Evolutionary conservation across 2,888 invertebrate species (phyloP).

Genomic region (Artemia sinica): DNA sequence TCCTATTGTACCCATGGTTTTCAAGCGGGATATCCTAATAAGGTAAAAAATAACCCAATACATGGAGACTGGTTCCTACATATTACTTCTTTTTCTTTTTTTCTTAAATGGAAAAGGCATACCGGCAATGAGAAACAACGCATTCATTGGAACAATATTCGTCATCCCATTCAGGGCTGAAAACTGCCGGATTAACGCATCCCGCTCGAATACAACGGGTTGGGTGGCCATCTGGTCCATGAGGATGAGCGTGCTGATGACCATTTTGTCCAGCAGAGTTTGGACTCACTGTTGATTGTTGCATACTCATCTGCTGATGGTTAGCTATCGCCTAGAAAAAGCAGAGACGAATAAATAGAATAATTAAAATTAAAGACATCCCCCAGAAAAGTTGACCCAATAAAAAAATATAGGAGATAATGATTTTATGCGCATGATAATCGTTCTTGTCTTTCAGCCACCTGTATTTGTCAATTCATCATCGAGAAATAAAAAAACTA

Average conservation of each 20-base stretch:
- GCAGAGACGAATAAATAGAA: conserved; percentile 10
- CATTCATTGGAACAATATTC: conserved; percentile 95
- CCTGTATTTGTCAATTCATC: too few relatives aligned
- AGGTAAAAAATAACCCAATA: too few relatives aligned
- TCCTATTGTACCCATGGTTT: too few relatives aligned
- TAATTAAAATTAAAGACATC: not conserved
- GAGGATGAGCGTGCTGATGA: conserved; percentile 28
- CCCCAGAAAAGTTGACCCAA: not conserved
- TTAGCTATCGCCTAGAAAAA: conserved; percentile 28
- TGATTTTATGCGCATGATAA: too few relatives aligned
- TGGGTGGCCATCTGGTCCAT: conserved; percentile 35
- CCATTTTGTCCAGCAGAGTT: conserved; percentile 25
- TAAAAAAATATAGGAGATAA: too few relatives aligned
- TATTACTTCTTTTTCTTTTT: too few relatives aligned
- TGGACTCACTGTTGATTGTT: conserved; percentile 30
- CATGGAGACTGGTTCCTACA: too few relatives aligned
- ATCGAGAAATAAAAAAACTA: not conserved
- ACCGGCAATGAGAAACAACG: conserved; percentile 87
- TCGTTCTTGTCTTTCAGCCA: too few relatives aligned
- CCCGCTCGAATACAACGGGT: conserved; percentile 59
- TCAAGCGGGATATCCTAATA: too few relatives aligned
- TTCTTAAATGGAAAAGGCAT: conserved; percentile 24
- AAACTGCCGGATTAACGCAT: conserved; percentile 72
- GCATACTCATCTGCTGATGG: conserved; percentile 37
- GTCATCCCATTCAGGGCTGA: conserved; percentile 86